Conservation (phyloP, 2,888 invertebrate genomes). For the Tyria jacobaeae region DNA sequence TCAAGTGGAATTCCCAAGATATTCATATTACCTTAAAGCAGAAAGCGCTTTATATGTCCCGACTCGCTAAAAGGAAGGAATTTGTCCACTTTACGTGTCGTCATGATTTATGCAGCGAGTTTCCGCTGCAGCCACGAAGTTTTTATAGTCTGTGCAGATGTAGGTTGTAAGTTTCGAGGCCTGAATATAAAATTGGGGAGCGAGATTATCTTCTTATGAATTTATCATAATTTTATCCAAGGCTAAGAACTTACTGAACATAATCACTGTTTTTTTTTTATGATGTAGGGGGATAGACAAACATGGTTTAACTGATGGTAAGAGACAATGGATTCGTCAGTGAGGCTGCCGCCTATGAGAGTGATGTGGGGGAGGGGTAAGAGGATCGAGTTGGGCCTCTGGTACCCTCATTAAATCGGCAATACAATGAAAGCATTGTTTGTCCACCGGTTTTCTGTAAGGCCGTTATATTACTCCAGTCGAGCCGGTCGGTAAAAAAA, state of each 20-base stretch:
- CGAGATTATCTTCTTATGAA: constrained; percentile 8
- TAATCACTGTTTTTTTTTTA: no score
- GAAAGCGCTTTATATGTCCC: constrained; percentile 36
- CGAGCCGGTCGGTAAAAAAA: no score
- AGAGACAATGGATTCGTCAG: no score
- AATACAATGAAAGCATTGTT: no score
- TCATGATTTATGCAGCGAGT: constrained; percentile 47
- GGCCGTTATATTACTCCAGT: no score
- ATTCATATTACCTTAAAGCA: constrained; percentile 38
- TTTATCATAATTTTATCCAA: neutral
- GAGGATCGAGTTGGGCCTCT: no score
- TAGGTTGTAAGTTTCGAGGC: constrained; percentile 13
- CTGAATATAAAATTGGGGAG: constrained; percentile 18
- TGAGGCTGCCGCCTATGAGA: no score
- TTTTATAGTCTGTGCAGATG: constrained; percentile 36
- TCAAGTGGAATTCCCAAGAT: constrained; percentile 27
- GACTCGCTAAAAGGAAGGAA: constrained; percentile 44
- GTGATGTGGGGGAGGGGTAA: no score
- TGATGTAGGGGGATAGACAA: neutral
- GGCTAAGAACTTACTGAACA: neutral
- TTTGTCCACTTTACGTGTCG: constrained; percentile 49
- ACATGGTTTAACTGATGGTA: no score
- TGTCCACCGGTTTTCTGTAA: no score
- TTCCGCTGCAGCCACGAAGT: constrained; percentile 37
- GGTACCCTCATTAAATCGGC: no score